These are phyloP conservation scores for Lanistes nyassanus DNA, from an alignment of 1,140 invertebrate genomes.

Conservation along the genomic window DNA sequence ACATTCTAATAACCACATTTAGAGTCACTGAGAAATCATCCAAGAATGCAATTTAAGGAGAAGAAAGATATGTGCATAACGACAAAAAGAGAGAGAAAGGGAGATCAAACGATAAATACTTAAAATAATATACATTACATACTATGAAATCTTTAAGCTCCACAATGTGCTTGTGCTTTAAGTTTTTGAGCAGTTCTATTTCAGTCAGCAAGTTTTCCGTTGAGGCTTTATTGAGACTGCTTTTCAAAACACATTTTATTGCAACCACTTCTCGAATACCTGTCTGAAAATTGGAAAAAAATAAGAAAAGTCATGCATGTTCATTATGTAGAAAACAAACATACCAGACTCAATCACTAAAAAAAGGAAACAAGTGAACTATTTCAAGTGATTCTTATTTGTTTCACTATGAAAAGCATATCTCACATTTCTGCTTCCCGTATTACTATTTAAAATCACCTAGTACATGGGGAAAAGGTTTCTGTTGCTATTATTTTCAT, in stretches of 20 bases:
- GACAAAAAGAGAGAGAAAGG: background rate
- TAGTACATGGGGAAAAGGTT: too few relatives aligned
- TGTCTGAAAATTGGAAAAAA: conserved; percentile 66
- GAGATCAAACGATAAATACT: background rate
- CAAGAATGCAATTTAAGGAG: too few relatives aligned
- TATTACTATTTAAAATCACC: too few relatives aligned
- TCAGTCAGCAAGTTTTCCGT: conserved; percentile 87
- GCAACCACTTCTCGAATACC: conserved; percentile 77
- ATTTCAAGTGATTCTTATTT: too few relatives aligned
- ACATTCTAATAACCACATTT: background rate
- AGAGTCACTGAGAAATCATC: too few relatives aligned
- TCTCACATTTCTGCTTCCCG: too few relatives aligned
- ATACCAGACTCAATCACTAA: too few relatives aligned
- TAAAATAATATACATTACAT: background rate
- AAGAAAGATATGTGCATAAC: background rate
- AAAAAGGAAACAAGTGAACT: too few relatives aligned
- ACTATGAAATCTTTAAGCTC: conserved; percentile 83
- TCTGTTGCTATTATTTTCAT: too few relatives aligned
- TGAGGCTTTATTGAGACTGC: conserved; percentile 77
- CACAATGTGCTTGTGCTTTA: conserved; percentile 87
- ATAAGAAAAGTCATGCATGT: too few relatives aligned
- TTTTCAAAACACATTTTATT: conserved; percentile 86
- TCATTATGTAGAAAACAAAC: conserved; percentile 9
- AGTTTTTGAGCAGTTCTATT: conserved; percentile 83
- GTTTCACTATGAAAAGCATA: too few relatives aligned